Base-by-base conservation (phyloP, 2,113 vertebrate species). In the Tenrec ecaudatus region DNA sequence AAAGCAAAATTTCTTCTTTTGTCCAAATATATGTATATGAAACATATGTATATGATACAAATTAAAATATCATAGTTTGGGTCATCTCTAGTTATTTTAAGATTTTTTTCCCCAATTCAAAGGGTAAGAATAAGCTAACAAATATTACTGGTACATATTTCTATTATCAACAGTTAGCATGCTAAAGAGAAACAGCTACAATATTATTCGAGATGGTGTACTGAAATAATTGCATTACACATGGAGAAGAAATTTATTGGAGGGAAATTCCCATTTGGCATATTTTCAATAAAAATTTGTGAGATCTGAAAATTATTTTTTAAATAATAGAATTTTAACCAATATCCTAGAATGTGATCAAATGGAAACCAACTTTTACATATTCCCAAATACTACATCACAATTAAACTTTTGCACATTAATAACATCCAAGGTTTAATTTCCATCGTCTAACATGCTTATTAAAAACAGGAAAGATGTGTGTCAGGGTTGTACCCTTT, bases 241-340 rank as follows among this genome's bases (percentile, higher is more conserved):
- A 91, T 90, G 31, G 20, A 86, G 16, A 29, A 81, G 62, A 96
- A 94, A 82, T 33, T 77, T 96, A 86, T n/a, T 73, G 31, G 71
- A 79, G 60, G 10, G 23, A 93, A 93, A 86, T 88, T 94, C 69
- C 57, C 36, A 81, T 90, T 85, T 64, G 60, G 89, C 87, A 86
- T 93, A 33, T 92, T 95, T 95, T 94, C 86, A 91, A 93, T 89
- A 69, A 95, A 96, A 95, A 95, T 96, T 96, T 96, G 87, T 82
- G 82, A 94, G 58, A 93, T 33, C 17, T 80, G 89, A 94, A 92
- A 94, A 95, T 79, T 93, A 38, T 87, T n/a, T n/a, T n/a, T n/a
- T 95, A 92, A 94, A 94, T 96, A 94, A 92, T 91, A 91, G 96
- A 92, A 62, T 23, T 62, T 22, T 62, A 22, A 38, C 8, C 76